Percentiles rank a stretch among this genome's conserved stretches.
Conservation (phyloP, 53 echinoderm and acorn worm species). For the Stichopus horrens region DNA sequence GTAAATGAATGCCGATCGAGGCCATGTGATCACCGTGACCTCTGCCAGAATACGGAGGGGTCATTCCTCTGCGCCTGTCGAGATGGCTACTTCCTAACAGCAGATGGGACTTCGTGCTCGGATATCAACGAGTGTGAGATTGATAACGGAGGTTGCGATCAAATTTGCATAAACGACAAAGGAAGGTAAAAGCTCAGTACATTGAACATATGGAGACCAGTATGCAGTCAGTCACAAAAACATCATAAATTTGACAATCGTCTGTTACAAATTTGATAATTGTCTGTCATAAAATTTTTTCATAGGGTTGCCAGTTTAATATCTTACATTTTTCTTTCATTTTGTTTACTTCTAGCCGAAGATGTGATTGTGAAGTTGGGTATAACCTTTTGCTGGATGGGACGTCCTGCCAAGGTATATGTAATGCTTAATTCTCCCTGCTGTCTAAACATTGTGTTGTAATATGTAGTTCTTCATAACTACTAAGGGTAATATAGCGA, state of each 20-base stretch:
- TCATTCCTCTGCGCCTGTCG: constrained; percentile 82
- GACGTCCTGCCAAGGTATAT: constrained; percentile 65
- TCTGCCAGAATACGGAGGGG: constrained; percentile 78
- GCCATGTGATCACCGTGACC: constrained; percentile 86
- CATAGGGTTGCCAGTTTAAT: too few relatives aligned
- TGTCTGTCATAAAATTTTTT: too few relatives aligned
- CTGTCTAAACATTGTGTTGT: too few relatives aligned
- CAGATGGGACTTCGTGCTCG: constrained; percentile 78
- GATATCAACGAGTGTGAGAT: constrained; percentile 91
- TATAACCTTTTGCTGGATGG: constrained; percentile 74
- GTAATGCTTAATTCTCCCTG: not conserved
- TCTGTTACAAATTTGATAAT: not conserved
- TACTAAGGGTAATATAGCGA: too few relatives aligned
- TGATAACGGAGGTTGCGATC: constrained; percentile 89
- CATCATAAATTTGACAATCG: not conserved
- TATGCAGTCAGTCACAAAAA: not conserved
- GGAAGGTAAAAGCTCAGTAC: constrained; percentile 67
- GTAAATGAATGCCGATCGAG: constrained; percentile 75
- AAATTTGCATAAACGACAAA: constrained; percentile 96
- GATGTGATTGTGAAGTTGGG: constrained; percentile 91
- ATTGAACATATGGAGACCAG: not conserved
- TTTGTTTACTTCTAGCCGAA: constrained; percentile 62
- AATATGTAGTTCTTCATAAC: too few relatives aligned
- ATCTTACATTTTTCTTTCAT: not conserved
- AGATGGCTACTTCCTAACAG: constrained; percentile 75